Evolutionary conservation across 2,113 vertebrate genomes (phyloP), one percentile per base, ranked within the genome.

Genomic region (Galbula dea): DNA sequence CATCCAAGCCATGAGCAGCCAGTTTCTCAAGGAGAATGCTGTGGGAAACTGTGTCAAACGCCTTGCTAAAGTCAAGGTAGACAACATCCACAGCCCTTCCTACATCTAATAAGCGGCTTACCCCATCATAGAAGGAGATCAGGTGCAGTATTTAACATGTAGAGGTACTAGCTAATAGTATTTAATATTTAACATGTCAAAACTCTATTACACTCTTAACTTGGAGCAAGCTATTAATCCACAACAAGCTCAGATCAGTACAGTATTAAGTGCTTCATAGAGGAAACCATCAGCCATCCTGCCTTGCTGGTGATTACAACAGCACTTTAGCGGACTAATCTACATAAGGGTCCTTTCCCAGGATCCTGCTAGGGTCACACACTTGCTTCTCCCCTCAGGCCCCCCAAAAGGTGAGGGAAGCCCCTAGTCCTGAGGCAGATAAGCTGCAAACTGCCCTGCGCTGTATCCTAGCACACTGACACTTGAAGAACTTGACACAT

Each of bases 161-260:
- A 7, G 11, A 52, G 55, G 55, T 36, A 80, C 45, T 51, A 66
- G 46, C 30, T 63, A 75, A 62, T 32, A 37, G 39, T 51, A 26
- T 51, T 52, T 17, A 65, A 32, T 19, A 91, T 76, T 86, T 92
- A 86, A 81, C 46, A 32, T 49, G 37, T 77, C 77, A 93, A 59
- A 59, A 46, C 43, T 69, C 88, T 43, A 23, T 69, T 84, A 83
- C 0, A 1, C 46, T 37, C n/a, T 73, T 67, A 61, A 45, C 90
- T 86, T 62, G 48, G 32, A 93, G 79, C 90, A 88, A 89, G 76
- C 27, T 84, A 52, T 71, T 88, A 79, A 41, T 43, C 55, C 68
- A 85, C 24, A 80, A 59, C 11, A 30, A 46, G 29, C 61, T 72
- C 51, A 34, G 67, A 27, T 77, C 58, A 63, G 48, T 39, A 59